phyloP scores from a whole-genome alignment of 2,888 invertebrate genomes.

The Zhengitettix transpicula region DNA sequence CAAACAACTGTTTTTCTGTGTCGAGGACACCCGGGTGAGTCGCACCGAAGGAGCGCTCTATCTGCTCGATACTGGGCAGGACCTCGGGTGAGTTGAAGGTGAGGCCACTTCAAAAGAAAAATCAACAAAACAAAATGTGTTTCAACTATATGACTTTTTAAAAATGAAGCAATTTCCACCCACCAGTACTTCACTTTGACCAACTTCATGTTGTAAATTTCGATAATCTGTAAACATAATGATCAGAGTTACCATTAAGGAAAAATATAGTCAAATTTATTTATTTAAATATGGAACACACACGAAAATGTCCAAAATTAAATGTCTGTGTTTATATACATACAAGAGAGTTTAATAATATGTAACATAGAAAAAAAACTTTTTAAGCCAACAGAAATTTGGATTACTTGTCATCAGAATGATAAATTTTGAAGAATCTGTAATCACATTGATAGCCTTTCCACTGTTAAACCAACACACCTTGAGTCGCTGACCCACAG shows the following conservation, averaged over 20 bases:
- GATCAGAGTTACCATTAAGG: neutral
- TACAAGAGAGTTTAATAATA: too few species aligned
- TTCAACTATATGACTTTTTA: neutral
- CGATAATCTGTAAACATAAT: slow-evolving; percentile 52
- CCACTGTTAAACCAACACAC: slow-evolving; percentile 18
- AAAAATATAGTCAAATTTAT: too few species aligned
- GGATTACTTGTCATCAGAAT: neutral
- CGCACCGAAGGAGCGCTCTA: slow-evolving; percentile 97
- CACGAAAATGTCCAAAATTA: too few species aligned
- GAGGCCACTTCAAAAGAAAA: slow-evolving; percentile 41
- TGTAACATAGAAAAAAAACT: too few species aligned
- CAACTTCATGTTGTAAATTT: slow-evolving; percentile 92
- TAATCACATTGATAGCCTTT: slow-evolving; percentile 2
- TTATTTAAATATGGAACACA: too few species aligned
- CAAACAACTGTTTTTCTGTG: slow-evolving; percentile 85
- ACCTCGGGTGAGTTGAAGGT: slow-evolving; percentile 87
- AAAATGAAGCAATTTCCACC: slow-evolving; percentile 21
- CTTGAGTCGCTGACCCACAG: slow-evolving; percentile 83
- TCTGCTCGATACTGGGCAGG: slow-evolving; percentile 90
- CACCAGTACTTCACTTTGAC: slow-evolving; percentile 94
- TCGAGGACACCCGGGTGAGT: slow-evolving; percentile 98
- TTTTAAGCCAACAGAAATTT: neutral
- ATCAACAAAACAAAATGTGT: slow-evolving; percentile 1
- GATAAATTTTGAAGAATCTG: neutral
- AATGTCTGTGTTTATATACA: too few species aligned